Evolutionary conservation across 30 jellyfish, hydroid and myxozoan species (phyloP).

Genomic region (Nemopilema nomurai): DNA sequence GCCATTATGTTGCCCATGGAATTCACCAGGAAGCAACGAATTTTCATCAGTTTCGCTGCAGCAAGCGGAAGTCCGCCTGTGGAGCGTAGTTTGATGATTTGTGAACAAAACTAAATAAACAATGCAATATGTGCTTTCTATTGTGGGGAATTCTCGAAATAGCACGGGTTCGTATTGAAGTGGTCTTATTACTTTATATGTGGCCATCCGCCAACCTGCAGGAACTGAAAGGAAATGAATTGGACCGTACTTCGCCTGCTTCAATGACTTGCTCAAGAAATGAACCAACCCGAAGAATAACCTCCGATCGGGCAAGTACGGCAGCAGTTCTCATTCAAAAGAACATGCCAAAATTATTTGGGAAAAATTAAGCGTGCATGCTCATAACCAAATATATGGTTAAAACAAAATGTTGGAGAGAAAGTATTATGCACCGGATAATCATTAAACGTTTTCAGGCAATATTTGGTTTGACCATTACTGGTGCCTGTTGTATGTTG

Average conservation of each 20-base stretch:
- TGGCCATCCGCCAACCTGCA: slow-evolving; percentile 3
- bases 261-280: too few species aligned
- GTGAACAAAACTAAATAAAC: slow-evolving; percentile 21
- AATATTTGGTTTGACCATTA: too few species aligned
- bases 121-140: slow-evolving; percentile 14
- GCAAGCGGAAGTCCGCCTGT: slow-evolving; percentile 33
- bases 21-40: not conserved
- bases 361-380: too few species aligned
- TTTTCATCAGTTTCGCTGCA: not conserved
- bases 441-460: too few species aligned
- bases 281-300: too few species aligned
- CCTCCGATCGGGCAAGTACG: too few species aligned
- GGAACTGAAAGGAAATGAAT: not conserved
- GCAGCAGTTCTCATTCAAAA: too few species aligned
- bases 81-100: slow-evolving; percentile 22
- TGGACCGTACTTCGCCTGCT: not conserved
- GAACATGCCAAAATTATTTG: too few species aligned
- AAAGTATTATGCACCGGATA: too few species aligned
- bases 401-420: too few species aligned
- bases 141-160: slow-evolving; percentile 27
- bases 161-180: slow-evolving; percentile 7
- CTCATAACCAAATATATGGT: too few species aligned
- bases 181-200: not conserved
- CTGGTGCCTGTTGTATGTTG: too few species aligned
- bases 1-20: not conserved